Conservation (phyloP, 2,797 vertebrate species). For the Sebastes jordani region DNA sequence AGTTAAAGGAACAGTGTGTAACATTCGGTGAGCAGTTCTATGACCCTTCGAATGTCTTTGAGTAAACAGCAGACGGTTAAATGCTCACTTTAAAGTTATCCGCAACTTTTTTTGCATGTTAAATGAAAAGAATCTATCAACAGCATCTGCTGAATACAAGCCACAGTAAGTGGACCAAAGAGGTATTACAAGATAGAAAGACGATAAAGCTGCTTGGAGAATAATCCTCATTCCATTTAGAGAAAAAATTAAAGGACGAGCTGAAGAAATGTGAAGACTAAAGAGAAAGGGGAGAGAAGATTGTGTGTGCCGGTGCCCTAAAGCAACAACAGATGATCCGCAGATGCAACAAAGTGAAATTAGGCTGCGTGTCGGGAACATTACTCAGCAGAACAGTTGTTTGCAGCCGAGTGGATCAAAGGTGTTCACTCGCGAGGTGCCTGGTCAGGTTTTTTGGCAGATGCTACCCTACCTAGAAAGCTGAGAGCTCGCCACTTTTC, state of each 20-base stretch:
- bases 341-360: constrained; percentile 1
- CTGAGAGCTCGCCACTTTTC: neutral
- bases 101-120: neutral
- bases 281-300: neutral
- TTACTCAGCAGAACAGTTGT: constrained; percentile 19
- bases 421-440: neutral
- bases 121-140: neutral
- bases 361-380: neutral
- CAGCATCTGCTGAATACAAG: neutral
- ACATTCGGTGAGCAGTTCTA: neutral
- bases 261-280: neutral
- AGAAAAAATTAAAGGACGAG: neutral
- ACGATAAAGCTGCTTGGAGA: neutral
- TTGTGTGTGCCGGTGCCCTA: neutral
- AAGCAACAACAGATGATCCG: neutral
- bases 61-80: neutral
- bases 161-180: neutral
- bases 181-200: neutral
- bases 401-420: constrained; percentile 27
- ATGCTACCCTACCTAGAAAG: neutral
- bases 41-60: neutral
- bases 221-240: neutral
- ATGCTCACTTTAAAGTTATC: neutral
- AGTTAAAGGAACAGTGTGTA: too few relatives aligned
- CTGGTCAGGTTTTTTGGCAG: constrained; percentile 7